Evolutionary conservation across 2,888 invertebrate genomes (phyloP).

Genomic region (Hypomecis punctinalis): DNA sequence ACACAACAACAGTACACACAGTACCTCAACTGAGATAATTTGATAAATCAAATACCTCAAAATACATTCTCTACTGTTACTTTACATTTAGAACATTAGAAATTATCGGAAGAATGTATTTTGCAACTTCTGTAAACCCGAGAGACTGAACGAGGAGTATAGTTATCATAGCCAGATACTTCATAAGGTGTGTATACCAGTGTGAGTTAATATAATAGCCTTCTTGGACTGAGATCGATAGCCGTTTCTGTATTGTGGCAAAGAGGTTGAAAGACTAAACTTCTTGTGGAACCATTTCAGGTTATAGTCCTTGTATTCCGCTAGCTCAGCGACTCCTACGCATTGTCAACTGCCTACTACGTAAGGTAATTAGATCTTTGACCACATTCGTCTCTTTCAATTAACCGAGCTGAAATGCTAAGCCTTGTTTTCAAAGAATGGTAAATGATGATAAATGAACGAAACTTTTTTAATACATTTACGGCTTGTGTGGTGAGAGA

Average conservation of each 20-base stretch:
- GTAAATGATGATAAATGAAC: slow-evolving; percentile 39
- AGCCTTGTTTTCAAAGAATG: slow-evolving; percentile 34
- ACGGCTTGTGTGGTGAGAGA: slow-evolving; percentile 30
- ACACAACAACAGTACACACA: slow-evolving; percentile 6
- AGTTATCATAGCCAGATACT: background rate
- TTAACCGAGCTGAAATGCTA: slow-evolving; percentile 37
- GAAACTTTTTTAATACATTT: slow-evolving; percentile 30
- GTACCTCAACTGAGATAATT: background rate
- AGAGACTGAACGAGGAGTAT: background rate
- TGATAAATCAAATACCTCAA: background rate
- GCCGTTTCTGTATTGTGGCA: slow-evolving; percentile 7
- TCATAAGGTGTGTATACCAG: background rate
- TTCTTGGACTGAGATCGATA: background rate
- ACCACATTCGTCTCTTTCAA: slow-evolving; percentile 39
- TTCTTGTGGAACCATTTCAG: slow-evolving; percentile 32
- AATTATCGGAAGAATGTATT: no score
- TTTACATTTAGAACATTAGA: no score
- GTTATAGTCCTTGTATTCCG: slow-evolving; percentile 33
- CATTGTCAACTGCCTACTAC: slow-evolving; percentile 32
- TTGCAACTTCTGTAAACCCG: no score
- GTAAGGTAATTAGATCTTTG: slow-evolving; percentile 34
- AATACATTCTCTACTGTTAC: no score
- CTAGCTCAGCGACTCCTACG: slow-evolving; percentile 33
- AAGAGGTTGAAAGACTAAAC: slow-evolving; percentile 30
- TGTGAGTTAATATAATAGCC: background rate